Evolutionary conservation across 1,140 invertebrate genomes (phyloP), one percentile per base, ranked within the genome.

Genomic region (Drosophila paulistorum): DNA sequence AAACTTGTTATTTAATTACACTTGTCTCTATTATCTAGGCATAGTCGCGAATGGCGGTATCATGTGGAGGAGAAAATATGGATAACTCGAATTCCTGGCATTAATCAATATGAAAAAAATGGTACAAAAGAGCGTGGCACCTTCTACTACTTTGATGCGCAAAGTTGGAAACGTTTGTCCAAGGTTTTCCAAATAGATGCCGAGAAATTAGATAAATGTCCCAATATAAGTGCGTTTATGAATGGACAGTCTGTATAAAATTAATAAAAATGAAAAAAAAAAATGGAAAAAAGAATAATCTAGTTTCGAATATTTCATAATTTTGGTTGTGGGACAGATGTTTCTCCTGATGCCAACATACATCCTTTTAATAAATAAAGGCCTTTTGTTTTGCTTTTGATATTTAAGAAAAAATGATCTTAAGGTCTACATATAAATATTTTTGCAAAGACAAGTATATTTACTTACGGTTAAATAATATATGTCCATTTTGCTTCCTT

Each of bases 41-140:
- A 99, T 92, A 97, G 95, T 93, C 95, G 98, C 92, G 98, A 99
- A 90, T 99, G 99, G 99, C 95, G 99, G 93, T 99, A 98, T 94
- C 98, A 99, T 93, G 99, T 97, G 94, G 98, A 99, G 91, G 98
- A 99, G 92, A 97, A 98, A 93, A 97, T 99, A 79, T 99, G 99
- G 99, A 98, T 99, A 92, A 99, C 98, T 77, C 96, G 99, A 93
- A 98, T 98, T 81, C 98, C 97, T 68, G 98, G 98, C 75, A 96
- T 96, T 73, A 96, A 97, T 75, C 94, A 97, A 72, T 92, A 92
- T 74, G 97, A 99, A 93, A 99, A 99, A 93, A 98, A 98, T 77
- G 95, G 95, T 74, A 97, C 96, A 74, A 99, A 98, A 93, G 98
- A 99, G 94, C 95, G 98, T 89, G 98, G 98, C 93, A 99, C 98